Percentiles rank a stretch among this genome's conserved stretches.
Evolutionary conservation across 2,888 invertebrate genomes (phyloP).

Genomic region (Pollenia amentaria): DNA sequence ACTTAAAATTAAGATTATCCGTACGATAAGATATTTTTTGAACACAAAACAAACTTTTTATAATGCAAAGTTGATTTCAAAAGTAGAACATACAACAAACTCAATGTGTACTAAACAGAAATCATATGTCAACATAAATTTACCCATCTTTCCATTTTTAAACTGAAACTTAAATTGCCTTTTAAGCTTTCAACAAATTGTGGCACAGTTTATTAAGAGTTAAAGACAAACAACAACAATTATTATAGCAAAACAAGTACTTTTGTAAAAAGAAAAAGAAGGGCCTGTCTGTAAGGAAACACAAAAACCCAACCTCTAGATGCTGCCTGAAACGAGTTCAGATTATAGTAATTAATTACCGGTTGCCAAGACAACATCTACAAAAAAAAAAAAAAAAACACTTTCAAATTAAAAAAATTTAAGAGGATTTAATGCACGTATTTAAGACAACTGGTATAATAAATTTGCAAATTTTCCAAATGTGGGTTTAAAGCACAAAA

Average conservation of each 20-base stretch:
- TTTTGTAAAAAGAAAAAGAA: conserved; percentile 5
- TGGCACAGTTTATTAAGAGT: conserved; percentile 45
- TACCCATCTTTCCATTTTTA: conserved; percentile 28
- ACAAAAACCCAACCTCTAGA: background rate
- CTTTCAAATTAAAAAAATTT: conserved; percentile 2
- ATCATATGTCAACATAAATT: conserved; percentile 41
- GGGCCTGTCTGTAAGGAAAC: conserved; percentile 3
- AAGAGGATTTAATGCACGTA: background rate
- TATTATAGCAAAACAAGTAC: conserved; percentile 28
- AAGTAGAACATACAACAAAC: conserved; percentile 21
- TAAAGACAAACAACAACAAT: conserved; percentile 30
- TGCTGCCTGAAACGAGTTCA: conserved; percentile 24
- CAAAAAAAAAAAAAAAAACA: background rate
- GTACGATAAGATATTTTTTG: conserved; percentile 4
- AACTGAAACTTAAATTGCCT: conserved; percentile 10
- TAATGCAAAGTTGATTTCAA: background rate
- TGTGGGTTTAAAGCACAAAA: no score
- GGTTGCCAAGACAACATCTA: conserved; percentile 29
- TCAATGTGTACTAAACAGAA: background rate
- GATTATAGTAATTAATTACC: conserved; percentile 47
- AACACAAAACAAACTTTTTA: background rate
- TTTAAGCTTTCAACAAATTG: conserved; percentile 53
- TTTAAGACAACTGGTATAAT: background rate
- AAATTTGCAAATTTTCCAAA: background rate
- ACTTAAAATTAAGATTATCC: conserved; percentile 19